phyloP scores from a whole-genome alignment of 2,797 vertebrate species.

The Manis javanica region DNA sequence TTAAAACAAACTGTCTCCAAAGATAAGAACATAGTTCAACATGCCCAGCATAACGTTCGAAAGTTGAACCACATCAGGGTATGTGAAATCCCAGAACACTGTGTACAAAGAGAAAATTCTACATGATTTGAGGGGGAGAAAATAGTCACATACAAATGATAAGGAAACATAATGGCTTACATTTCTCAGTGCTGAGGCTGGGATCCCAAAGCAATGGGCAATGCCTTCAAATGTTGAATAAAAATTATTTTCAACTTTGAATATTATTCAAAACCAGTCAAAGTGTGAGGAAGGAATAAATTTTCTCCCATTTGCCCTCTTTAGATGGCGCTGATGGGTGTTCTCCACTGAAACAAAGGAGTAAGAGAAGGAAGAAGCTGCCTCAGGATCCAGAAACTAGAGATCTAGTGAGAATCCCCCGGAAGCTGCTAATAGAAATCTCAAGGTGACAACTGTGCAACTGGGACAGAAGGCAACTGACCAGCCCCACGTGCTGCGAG shows the following conservation, averaged over 20 bases:
- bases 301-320: background rate
- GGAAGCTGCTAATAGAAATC: background rate
- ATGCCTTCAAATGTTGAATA: background rate
- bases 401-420: background rate
- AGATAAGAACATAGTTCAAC: background rate
- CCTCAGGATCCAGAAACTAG: background rate
- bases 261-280: background rate
- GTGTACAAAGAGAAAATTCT: background rate
- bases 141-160: background rate
- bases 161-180: background rate
- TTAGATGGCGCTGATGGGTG: background rate
- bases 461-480: background rate
- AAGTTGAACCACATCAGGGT: background rate
- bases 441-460: background rate
- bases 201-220: background rate
- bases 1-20: background rate
- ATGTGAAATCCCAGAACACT: background rate
- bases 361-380: background rate
- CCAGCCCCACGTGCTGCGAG: accelerated
- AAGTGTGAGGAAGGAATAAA: background rate
- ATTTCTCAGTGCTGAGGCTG: background rate
- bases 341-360: background rate
- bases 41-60: background rate
- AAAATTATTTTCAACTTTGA: background rate
- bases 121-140: background rate